Evolutionary conservation across 2,888 invertebrate genomes (phyloP).

Genomic region (Rhingia rostrata): DNA sequence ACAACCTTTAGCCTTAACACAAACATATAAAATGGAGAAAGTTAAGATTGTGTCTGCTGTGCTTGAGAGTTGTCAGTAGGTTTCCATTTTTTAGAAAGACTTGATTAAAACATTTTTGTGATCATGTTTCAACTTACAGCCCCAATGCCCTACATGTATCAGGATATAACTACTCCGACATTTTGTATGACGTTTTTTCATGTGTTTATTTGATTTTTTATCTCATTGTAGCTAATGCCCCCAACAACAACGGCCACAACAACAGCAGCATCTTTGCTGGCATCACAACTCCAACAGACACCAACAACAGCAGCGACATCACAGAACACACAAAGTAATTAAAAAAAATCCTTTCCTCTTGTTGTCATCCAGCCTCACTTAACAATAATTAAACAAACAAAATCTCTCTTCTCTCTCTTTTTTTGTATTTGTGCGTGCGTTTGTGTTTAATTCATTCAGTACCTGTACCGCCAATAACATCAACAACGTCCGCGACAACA

Average conservation of each 20-base stretch:
- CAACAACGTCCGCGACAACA: constrained; percentile 79
- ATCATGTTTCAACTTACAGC: not conserved
- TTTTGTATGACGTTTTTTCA: constrained; percentile 41
- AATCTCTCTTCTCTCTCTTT: constrained; percentile 37
- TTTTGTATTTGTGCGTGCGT: constrained; percentile 18
- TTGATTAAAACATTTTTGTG: not conserved
- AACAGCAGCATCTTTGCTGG: constrained; percentile 80
- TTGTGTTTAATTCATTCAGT: constrained; percentile 58
- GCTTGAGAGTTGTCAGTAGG: constrained; percentile 22
- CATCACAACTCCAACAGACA: constrained; percentile 76
- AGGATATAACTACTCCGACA: not conserved
- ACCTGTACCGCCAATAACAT: constrained; percentile 77
- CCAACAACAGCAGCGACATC: constrained; percentile 72
- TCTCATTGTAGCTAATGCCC: constrained; percentile 68
- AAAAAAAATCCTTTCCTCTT: constrained; percentile 34
- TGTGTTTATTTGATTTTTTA: constrained; percentile 41
- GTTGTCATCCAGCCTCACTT: constrained; percentile 40
- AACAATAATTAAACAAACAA: constrained; percentile 14
- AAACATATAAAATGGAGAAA: not conserved
- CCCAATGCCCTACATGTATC: constrained; percentile 4
- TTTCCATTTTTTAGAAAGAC: not conserved
- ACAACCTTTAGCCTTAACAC: not conserved
- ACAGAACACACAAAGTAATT: constrained; percentile 73
- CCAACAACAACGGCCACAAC: constrained; percentile 75
- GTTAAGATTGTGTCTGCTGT: constrained; percentile 61